These are phyloP conservation scores for Cassiopea andromeda DNA, from an alignment of 30 jellyfish, hydroid and myxozoan species.

Conservation along the genomic window DNA sequence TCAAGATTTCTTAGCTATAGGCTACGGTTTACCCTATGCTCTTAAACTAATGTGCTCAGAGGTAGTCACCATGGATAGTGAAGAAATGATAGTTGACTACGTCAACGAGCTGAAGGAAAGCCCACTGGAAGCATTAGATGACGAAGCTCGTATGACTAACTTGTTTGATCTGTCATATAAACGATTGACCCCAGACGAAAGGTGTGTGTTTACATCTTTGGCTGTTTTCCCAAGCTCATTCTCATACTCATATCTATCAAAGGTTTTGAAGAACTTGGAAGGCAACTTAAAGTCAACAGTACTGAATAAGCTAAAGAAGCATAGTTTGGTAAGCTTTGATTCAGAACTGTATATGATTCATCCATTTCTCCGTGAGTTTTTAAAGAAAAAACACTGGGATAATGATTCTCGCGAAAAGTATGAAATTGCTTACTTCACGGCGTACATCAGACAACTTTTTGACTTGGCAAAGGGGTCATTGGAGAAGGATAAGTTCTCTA, in stretches of 20 bases:
- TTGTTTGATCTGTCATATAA: too few relatives aligned
- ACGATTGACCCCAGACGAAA: too few relatives aligned
- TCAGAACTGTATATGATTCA: background rate
- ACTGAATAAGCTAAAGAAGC: background rate
- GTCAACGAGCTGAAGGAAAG: background rate
- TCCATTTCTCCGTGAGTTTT: conserved; percentile 22
- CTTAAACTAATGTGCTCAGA: background rate
- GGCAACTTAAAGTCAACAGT: background rate
- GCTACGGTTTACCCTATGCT: conserved; percentile 25
- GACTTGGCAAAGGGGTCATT: conserved; percentile 11
- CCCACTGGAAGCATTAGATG: background rate
- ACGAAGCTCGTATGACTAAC: too few relatives aligned
- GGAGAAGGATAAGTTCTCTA: conserved; percentile 3
- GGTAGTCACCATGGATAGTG: background rate
- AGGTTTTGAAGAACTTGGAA: background rate
- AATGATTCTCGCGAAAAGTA: background rate
- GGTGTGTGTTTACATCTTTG: too few relatives aligned
- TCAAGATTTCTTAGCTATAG: background rate
- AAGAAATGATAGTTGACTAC: background rate
- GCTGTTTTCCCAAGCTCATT: too few relatives aligned
- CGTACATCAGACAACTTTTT: background rate
- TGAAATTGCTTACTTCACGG: background rate
- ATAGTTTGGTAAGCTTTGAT: too few relatives aligned
- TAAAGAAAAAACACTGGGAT: conserved; percentile 2
- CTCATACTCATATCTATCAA: background rate